phyloP scores from a whole-genome alignment of 2,797 vertebrate species.

The Prunella strophiata region DNA sequence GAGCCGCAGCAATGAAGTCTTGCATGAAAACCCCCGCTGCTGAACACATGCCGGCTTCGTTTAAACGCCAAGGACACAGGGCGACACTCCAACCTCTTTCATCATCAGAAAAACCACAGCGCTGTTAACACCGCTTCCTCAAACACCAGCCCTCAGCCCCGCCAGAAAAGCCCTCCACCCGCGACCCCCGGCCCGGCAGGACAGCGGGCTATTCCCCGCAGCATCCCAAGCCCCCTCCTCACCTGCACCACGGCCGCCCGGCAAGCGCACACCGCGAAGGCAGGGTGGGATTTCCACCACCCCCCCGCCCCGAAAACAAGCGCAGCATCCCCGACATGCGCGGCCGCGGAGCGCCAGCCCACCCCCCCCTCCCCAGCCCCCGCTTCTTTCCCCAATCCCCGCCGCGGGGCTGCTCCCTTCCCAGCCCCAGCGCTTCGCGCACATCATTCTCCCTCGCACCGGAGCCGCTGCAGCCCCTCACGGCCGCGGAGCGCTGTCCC shows the following conservation, averaged over 20 bases:
- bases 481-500: not conserved
- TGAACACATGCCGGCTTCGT: slow-evolving; percentile 9
- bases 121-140: not conserved
- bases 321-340: slow-evolving; percentile 14
- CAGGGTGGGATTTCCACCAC: not conserved
- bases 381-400: not conserved
- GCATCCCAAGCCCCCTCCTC: not conserved
- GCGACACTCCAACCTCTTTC: slow-evolving; percentile 27
- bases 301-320: not conserved
- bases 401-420: not conserved
- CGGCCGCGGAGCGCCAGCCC: not conserved
- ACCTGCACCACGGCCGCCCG: not conserved
- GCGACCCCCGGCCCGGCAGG: not conserved
- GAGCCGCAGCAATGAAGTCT: not conserved
- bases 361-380: not conserved
- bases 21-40: slow-evolving; percentile 10
- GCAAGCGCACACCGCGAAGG: not conserved
- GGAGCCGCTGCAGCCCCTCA: not conserved
- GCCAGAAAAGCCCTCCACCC: not conserved
- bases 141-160: not conserved
- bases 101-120: slow-evolving; percentile 15
- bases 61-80: slow-evolving; percentile 20
- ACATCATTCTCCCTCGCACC: not conserved
- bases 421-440: not conserved
- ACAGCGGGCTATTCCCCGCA: not conserved